Base-by-base conservation (phyloP, 1,140 invertebrate species). In the Colletes latitarsis region DNA sequence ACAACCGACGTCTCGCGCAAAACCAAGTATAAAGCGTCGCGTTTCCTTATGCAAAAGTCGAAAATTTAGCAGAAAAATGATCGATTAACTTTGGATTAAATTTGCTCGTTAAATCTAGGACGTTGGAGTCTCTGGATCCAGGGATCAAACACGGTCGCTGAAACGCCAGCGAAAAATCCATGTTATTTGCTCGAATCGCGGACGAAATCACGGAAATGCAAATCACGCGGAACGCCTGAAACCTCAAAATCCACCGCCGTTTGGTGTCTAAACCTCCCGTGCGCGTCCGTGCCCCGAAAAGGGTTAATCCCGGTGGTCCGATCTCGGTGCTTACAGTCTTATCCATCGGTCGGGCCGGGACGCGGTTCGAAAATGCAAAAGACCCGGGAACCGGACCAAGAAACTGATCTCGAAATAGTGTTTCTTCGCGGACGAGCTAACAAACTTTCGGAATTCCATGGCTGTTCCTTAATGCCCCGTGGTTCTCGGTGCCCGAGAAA, bases 361-460 rank as follows among this genome's bases (percentile, higher is more conserved):
- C 17, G 17, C 6, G 8, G 41, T n/a, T 64, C 17, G 39, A 64
- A 64, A 55, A 55, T 55, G 53, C 53, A 55, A 5, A 55, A 15
- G 5, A 55, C 30, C 30, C 30, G 30, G 0, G 14, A 46, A 46
- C 30, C 30, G 30, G 43, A 46, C 43, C 43, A 9, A 46, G 43
- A 9, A 46, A 46, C 30, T 30, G 30, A 30, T 30, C 30, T 30
- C 30, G 30, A 30, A 30, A 74, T 67, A 58, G 41, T 76, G 62
- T 76, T 81, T 69, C 72, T 69, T 9, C 30, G 1, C n/a, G n/a
- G 21, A 62, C 30, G 30, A 55, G 21, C 64, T 62, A 67, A 76
- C 78, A 81, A 76, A 75, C 72, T 69, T 81, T 76, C 43, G 72
- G 72, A 60, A 81, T 81, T 76, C 72, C 64, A 21, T 14, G 14